Percentiles rank a stretch among this genome's conserved stretches.
These are phyloP conservation scores for Drosophila melanogaster DNA, from an alignment of 1,140 invertebrate genomes.

Conservation along the genomic window Release_6_plus_ISO1_MT NT_033777.3:12323001-12323500, in stretches of 20 bases:
- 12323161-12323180: neutral
- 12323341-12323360: conserved; percentile 32
- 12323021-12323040: conserved; percentile 79
- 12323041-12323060: conserved; percentile 82
- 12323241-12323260: conserved; percentile 50
- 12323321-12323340: conserved; percentile 48
- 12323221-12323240: conserved; percentile 41
- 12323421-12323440: neutral
- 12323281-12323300: conserved; percentile 25
- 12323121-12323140: conserved; percentile 34
- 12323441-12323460: neutral
- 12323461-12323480: neutral
- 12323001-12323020: conserved; percentile 59
- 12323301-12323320: conserved; percentile 58
- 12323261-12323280: conserved; percentile 46
- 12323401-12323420: conserved; percentile 24
- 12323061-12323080: conserved; percentile 65
- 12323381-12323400: conserved; percentile 9
- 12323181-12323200: conserved; percentile 24
- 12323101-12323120: conserved; percentile 52
- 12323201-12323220: conserved; percentile 53
- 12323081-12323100: conserved; percentile 42
- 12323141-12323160: conserved; percentile 18
- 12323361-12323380: conserved; percentile 14
- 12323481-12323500: neutral